Percentiles rank a stretch among this genome's conserved stretches.
These are phyloP conservation scores for Dascyllus trimaculatus DNA, from an alignment of 2,113 vertebrate species.

Conservation along the genomic window DNA sequence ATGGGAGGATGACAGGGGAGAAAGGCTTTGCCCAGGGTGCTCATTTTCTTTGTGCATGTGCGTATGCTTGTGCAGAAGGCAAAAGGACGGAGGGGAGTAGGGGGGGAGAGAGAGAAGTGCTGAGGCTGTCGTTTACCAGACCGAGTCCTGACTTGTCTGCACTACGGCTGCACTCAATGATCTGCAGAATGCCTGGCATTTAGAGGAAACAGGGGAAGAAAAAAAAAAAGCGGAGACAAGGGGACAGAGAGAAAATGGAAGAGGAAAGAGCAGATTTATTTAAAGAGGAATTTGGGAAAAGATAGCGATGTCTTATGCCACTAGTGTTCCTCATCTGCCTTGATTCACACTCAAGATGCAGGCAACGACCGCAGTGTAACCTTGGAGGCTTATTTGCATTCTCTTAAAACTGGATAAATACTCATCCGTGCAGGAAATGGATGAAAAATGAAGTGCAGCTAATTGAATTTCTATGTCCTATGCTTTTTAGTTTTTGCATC, in stretches of 20 bases:
- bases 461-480: neutral
- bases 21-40: slow-evolving; percentile 63
- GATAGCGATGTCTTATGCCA: neutral
- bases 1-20: slow-evolving; percentile 68
- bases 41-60: slow-evolving; percentile 52
- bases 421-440: slow-evolving; percentile 37
- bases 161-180: slow-evolving; percentile 46
- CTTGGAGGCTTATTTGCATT: slow-evolving; percentile 57
- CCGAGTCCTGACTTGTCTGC: slow-evolving; percentile 72
- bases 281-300: slow-evolving; percentile 3
- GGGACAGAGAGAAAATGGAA: slow-evolving; percentile 21
- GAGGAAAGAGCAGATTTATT: neutral
- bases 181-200: slow-evolving; percentile 76
- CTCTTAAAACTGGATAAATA: slow-evolving; percentile 40
- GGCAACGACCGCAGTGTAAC: slow-evolving; percentile 37
- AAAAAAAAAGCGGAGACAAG: slow-evolving; percentile 13
- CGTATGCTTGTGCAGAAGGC: neutral
- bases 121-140: slow-evolving; percentile 63
- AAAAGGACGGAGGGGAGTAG: slow-evolving; percentile 1
- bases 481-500: neutral
- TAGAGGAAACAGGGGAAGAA: slow-evolving; percentile 43
- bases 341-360: slow-evolving; percentile 55
- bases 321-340: slow-evolving; percentile 51
- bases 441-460: neutral
- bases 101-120: slow-evolving; percentile 30